Percentiles rank a stretch among this genome's conserved stretches.
These are phyloP conservation scores for Diarsia rubi DNA, from an alignment of 2,888 invertebrate genomes.

Conservation along the genomic window DNA sequence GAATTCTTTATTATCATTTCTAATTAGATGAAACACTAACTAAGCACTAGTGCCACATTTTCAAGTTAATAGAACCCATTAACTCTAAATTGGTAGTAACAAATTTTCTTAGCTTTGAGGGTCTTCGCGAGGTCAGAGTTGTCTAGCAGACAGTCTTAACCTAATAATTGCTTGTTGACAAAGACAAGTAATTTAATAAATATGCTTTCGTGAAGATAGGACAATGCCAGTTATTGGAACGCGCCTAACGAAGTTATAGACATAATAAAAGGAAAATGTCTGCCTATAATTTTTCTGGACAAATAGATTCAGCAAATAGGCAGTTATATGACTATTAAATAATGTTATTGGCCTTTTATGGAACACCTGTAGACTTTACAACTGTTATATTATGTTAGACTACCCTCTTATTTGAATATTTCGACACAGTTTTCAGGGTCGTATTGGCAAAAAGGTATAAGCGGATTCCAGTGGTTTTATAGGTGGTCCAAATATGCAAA, in stretches of 20 bases:
- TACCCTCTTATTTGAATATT: slow-evolving; percentile 26
- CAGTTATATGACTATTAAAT: slow-evolving; percentile 8
- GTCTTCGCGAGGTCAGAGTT: background rate
- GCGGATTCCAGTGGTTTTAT: background rate
- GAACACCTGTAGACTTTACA: slow-evolving; percentile 41
- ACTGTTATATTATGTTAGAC: slow-evolving; percentile 13
- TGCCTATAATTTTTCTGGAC: slow-evolving; percentile 13
- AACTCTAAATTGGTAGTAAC: background rate
- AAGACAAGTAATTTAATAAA: slow-evolving; percentile 6
- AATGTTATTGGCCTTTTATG: slow-evolving; percentile 18
- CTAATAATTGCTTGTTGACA: background rate
- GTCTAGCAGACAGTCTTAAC: background rate
- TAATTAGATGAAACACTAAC: background rate
- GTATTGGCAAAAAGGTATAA: background rate
- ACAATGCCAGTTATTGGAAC: background rate
- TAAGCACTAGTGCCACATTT: background rate
- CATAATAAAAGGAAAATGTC: slow-evolving; percentile 4
- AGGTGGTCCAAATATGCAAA: background rate
- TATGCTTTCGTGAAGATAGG: background rate
- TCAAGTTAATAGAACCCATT: background rate
- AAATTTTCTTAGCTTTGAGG: background rate
- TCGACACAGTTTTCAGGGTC: background rate
- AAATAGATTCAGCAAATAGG: slow-evolving; percentile 21
- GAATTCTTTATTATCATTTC: background rate
- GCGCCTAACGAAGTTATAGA: slow-evolving; percentile 3